Base-by-base conservation (phyloP, 2,888 invertebrate genomes). In the Odontocolon sp. region DNA sequence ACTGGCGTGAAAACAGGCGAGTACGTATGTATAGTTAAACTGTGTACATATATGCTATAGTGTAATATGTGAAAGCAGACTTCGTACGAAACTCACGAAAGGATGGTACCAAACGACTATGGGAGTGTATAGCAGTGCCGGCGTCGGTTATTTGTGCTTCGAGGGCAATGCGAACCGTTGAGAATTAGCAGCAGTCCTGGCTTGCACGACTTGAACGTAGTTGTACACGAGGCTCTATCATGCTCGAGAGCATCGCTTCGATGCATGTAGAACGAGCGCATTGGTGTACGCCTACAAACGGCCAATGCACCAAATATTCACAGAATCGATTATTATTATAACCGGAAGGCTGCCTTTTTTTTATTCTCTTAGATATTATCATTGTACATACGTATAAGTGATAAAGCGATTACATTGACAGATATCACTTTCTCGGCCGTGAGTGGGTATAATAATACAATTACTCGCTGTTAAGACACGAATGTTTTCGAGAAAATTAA, bases 131-230 rank as follows among this genome's bases (percentile, higher is more conserved):
- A 61, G 59, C 64, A 52, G 50, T 52, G 79, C n/a, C n/a, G n/a
- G 79, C 75, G 72, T 77, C 72, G 77, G 77, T 80, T 80, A 77
- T 79, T 80, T 79, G 80, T 80, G 79, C 80, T 80, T 79, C 77
- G 79, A 80, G 79, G 73, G 76, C 77, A 77, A 79, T 70, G 77
- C 71, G 77, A 77, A 70, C 80, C 80, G 80, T 80, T 80, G 80
- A 80, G 79, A 80, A 80, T 79, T 80, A 80, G 80, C 79, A 77
- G 80, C 79, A 72, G 77, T 77, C 77, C 68, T 50, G 36, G 38
- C 36, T n/a, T n/a, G 33, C 47, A 63, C 63, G 63, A 50, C 45
- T 47, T 23, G 36, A 33, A 23, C 64, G 50, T 36, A 9, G 50
- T 50, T 64, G 47, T 59, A 33, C 54, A 21, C 36, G 38, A 64